These are phyloP conservation scores for Plagiodera versicolora DNA, from an alignment of 2,888 invertebrate species.

Conservation along the genomic window DNA sequence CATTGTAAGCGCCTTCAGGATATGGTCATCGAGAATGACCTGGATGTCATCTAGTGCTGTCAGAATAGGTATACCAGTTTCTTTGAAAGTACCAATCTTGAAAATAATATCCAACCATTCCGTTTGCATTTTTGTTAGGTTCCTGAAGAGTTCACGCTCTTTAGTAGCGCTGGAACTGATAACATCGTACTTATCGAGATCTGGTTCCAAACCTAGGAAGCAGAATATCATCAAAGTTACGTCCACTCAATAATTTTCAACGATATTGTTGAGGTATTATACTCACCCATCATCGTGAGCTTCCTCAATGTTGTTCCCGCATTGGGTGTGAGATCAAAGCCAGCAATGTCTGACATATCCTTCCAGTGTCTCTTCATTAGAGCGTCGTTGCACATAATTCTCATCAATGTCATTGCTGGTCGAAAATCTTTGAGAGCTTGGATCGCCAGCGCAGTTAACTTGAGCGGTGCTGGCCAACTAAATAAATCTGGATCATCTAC, in stretches of 20 bases:
- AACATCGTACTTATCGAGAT: constrained; percentile 78
- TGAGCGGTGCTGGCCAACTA: constrained; percentile 80
- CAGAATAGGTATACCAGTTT: constrained; percentile 72
- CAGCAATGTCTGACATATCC: constrained; percentile 77
- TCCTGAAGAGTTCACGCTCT: constrained; percentile 72
- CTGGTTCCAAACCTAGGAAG: constrained; percentile 59
- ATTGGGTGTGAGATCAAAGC: constrained; percentile 81
- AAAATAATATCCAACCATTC: constrained; percentile 81
- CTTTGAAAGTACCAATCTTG: constrained; percentile 70
- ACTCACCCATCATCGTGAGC: constrained; percentile 66
- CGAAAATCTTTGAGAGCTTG: constrained; percentile 70
- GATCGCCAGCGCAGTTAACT: constrained; percentile 68
- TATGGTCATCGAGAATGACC: constrained; percentile 76
- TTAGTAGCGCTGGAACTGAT: constrained; percentile 83
- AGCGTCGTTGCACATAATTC: constrained; percentile 87
- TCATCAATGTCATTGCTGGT: constrained; percentile 78
- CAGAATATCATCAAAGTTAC: background rate
- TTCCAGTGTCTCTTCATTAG: constrained; percentile 80
- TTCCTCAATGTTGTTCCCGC: constrained; percentile 83
- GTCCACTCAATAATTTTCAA: no score
- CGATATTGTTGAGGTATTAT: no score
- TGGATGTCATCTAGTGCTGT: constrained; percentile 78
- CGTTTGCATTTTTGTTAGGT: constrained; percentile 74
- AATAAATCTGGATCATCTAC: constrained; percentile 78
- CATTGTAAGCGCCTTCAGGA: constrained; percentile 82